A percentile compares a stretch with the other conserved stretches of the same genome.
These are phyloP conservation scores for Dorcus hopei DNA, from an alignment of 2,888 invertebrate genomes.

Conservation along the genomic window DNA sequence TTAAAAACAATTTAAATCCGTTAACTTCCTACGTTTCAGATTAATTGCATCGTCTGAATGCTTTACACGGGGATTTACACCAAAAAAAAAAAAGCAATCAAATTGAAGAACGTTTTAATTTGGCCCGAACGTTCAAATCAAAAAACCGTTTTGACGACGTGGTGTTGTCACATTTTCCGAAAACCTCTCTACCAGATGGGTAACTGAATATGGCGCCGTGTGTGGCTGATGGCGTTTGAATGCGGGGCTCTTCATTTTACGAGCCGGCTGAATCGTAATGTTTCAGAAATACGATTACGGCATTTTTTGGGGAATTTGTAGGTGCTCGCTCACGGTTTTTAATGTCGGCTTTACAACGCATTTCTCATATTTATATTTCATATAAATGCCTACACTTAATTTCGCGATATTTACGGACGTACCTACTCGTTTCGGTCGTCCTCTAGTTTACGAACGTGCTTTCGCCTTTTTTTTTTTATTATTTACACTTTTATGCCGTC, in stretches of 20 bases:
- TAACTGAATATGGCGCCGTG: constrained; percentile 27
- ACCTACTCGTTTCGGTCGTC: neutral
- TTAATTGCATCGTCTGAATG: too few species aligned
- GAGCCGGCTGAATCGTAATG: constrained; percentile 25
- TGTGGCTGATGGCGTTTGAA: constrained; percentile 26
- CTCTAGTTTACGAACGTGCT: too few species aligned
- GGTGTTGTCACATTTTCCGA: neutral
- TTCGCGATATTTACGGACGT: constrained; percentile 21
- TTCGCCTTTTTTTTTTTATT: too few species aligned
- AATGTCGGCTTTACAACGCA: constrained; percentile 15
- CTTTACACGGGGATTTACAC: too few species aligned
- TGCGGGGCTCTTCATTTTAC: constrained; percentile 22
- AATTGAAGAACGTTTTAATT: too few species aligned
- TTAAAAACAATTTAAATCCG: too few species aligned
- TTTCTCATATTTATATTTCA: constrained; percentile 20
- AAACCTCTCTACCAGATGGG: constrained; percentile 2
- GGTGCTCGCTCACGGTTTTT: constrained; percentile 19
- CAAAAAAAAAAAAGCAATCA: too few species aligned
- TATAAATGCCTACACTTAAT: constrained; percentile 28
- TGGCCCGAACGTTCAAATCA: too few species aligned
- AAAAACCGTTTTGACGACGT: too few species aligned
- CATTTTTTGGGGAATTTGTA: constrained; percentile 23
- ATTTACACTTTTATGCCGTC: too few species aligned
- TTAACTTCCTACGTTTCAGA: too few species aligned
- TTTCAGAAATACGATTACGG: constrained; percentile 24